Conservation (phyloP, 2,888 invertebrate species). For the Branchellion lobata region DNA sequence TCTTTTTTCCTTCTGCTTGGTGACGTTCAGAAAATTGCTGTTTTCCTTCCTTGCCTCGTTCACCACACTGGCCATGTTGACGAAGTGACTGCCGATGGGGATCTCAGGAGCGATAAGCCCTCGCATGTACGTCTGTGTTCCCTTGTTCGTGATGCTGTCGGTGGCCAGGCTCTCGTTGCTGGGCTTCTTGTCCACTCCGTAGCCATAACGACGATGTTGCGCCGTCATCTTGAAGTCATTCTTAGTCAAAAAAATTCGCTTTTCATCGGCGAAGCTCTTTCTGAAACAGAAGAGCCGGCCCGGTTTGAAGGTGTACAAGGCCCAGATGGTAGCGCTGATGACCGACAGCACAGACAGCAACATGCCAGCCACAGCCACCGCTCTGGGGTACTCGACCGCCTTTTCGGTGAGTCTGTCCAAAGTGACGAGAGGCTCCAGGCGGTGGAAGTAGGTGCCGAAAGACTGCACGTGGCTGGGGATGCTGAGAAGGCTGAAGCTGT, state of each 20-base stretch:
- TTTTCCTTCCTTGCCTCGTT: background rate
- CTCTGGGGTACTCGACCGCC: conserved; percentile 53
- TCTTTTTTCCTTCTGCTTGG: background rate
- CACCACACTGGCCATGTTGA: background rate
- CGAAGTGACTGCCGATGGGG: conserved; percentile 27
- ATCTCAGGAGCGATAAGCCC: conserved; percentile 10
- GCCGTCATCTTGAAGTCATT: conserved; percentile 5
- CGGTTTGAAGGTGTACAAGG: conserved; percentile 53
- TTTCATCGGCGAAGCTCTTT: conserved; percentile 8
- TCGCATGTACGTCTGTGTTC: conserved; percentile 27
- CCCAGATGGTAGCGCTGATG: conserved; percentile 52
- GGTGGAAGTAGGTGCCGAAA: background rate
- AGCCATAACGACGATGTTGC: conserved; percentile 20
- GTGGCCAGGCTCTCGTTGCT: background rate
- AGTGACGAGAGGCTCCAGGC: background rate
- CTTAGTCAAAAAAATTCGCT: background rate
- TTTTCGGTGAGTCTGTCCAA: background rate
- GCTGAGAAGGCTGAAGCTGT: background rate
- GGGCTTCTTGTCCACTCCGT: background rate
- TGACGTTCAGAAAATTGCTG: background rate
- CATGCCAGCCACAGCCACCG: conserved; percentile 53
- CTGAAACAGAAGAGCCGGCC: conserved; percentile 43
- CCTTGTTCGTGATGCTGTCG: conserved; percentile 29
- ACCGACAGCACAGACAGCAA: conserved; percentile 51
- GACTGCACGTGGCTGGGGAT: background rate